Evolutionary conservation across 2,113 vertebrate species (phyloP).

Genomic region (Sarotherodon lohbergeri): DNA sequence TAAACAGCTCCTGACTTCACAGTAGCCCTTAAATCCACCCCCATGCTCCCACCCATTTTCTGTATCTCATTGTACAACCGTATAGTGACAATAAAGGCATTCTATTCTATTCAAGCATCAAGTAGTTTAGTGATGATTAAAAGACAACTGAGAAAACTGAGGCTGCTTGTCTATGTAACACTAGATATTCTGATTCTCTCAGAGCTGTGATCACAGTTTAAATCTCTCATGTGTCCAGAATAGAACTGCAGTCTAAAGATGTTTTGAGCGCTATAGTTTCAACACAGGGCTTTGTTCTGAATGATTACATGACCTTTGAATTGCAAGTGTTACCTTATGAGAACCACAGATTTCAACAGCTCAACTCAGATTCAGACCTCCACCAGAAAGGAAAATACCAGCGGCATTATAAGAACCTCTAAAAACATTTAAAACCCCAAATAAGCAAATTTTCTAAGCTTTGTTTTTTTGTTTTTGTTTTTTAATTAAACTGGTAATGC

Average conservation of each 20-base stretch:
- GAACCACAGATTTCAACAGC: background rate
- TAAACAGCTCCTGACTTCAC: background rate
- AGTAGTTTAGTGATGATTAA: background rate
- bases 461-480: rapidly evolving
- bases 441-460: background rate
- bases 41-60: background rate
- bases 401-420: rapidly evolving
- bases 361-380: background rate
- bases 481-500: background rate
- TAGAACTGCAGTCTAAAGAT: background rate
- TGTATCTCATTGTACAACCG: no score
- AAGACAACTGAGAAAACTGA: background rate
- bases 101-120: background rate
- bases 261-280: background rate
- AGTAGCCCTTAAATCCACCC: background rate
- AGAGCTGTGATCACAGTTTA: background rate
- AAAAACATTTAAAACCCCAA: background rate
- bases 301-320: background rate
- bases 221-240: background rate
- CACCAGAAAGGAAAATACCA: background rate
- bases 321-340: background rate
- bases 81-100: no score
- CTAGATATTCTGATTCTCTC: background rate
- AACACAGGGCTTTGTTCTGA: background rate
- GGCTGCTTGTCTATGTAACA: background rate